Conservation (phyloP, 2,888 invertebrate genomes). For the Rotaria socialis region DNA sequence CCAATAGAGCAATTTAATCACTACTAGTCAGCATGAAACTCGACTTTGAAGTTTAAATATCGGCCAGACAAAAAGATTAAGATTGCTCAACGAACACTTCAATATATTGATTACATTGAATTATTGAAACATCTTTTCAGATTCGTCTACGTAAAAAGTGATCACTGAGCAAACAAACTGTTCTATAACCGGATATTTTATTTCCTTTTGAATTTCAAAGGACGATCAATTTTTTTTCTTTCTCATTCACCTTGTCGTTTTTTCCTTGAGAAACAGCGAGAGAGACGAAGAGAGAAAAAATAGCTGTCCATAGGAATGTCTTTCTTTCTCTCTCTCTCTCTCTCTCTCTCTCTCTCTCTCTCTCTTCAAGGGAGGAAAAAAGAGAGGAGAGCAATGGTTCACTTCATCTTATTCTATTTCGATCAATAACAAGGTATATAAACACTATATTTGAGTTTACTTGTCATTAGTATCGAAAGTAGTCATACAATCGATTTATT, state of each 20-base stretch:
- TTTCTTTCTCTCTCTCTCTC: not conserved
- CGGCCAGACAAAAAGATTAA: not conserved
- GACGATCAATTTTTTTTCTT: not conserved
- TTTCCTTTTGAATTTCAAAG: not conserved
- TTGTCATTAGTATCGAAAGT: not conserved
- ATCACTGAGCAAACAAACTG: not conserved
- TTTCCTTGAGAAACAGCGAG: not conserved
- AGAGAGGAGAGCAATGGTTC: not conserved
- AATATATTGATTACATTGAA: not conserved
- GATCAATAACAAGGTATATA: not conserved
- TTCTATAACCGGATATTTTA: not conserved
- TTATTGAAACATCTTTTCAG: not conserved
- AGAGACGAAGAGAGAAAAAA: not conserved
- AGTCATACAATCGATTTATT: not conserved
- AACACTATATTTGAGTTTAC: not conserved
- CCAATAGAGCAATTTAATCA: not conserved
- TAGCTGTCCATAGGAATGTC: not conserved
- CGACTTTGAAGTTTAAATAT: not conserved
- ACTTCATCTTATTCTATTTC: not conserved
- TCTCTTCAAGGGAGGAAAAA: not conserved
- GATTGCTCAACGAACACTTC: not conserved
- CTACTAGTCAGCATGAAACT: not conserved
- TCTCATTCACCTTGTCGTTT: not conserved
- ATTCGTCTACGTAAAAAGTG: not conserved
- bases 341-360: not conserved